A percentile compares a stretch with the other conserved stretches of the same genome.
phyloP scores from a whole-genome alignment of 2,113 vertebrate species.

The Girardinichthys multiradiatus region DNA sequence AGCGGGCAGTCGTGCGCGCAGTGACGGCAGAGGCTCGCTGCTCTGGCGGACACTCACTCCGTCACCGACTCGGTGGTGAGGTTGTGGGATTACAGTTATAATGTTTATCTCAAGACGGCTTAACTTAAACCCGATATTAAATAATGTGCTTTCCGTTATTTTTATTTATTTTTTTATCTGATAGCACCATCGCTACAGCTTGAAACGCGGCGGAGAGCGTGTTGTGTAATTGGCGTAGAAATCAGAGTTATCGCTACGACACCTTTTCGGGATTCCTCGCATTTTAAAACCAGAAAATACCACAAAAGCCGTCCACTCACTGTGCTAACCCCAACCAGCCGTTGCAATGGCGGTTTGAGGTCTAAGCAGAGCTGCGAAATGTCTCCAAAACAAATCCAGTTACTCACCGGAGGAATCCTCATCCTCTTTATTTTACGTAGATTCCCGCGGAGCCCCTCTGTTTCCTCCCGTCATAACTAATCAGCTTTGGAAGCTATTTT shows the following conservation, averaged over 20 bases:
- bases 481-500: conserved; percentile 50
- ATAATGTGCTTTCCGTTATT: neutral
- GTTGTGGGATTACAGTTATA: neutral
- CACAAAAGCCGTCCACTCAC: conserved; percentile 6
- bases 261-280: neutral
- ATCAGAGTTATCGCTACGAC: conserved; percentile 25
- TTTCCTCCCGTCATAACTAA: conserved; percentile 56
- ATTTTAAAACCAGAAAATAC: neutral
- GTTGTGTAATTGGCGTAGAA: conserved; percentile 53
- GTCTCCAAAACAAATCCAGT: conserved; percentile 41
- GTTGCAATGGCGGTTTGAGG: conserved; percentile 55
- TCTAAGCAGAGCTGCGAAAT: conserved; percentile 41
- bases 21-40: conserved; percentile 46
- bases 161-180: neutral
- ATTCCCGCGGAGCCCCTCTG: conserved; percentile 58
- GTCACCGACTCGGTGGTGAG: conserved; percentile 22
- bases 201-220: neutral
- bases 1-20: conserved; percentile 50
- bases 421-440: conserved; percentile 62
- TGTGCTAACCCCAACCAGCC: neutral
- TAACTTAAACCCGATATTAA: neutral
- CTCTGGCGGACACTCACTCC: conserved; percentile 41
- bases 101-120: neutral
- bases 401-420: conserved; percentile 80
- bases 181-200: neutral